Conservation (phyloP, 2,113 vertebrate genomes). For the Phrynosoma platyrhinos region DNA sequence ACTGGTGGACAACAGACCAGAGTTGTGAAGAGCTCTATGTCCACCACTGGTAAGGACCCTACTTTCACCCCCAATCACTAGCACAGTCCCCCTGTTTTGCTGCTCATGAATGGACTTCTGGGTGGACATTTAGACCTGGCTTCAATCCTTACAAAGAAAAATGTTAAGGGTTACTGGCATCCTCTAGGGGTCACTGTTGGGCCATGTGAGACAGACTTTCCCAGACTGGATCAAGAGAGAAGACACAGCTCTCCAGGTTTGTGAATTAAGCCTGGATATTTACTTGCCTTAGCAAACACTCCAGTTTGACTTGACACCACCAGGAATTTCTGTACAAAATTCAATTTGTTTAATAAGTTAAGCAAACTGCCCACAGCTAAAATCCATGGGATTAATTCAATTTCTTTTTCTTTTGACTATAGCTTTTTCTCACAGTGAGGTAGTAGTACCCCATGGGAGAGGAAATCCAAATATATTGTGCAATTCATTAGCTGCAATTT, state of each 20-base stretch:
- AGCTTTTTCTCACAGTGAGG: not conserved
- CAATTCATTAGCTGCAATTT: not conserved
- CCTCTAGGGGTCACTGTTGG: constrained; percentile 22
- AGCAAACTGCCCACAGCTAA: constrained; percentile 12
- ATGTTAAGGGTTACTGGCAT: not conserved
- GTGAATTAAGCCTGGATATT: not conserved
- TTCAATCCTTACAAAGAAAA: not conserved
- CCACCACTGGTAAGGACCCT: not conserved
- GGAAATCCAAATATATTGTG: not conserved
- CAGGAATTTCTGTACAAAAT: constrained; percentile 1
- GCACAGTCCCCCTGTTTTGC: not conserved
- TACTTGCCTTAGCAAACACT: not conserved
- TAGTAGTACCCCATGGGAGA: not conserved
- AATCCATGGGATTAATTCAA: not conserved
- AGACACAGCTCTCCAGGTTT: not conserved
- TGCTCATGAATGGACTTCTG: not conserved
- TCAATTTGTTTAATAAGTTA: constrained; percentile 3
- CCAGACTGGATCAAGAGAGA: not conserved
- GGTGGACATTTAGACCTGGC: not conserved
- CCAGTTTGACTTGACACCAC: not conserved
- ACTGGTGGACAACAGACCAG: not conserved
- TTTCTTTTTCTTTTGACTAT: not conserved
- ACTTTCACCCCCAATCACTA: not conserved
- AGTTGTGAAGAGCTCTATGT: not conserved
- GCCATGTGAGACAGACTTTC: not conserved